Conservation (phyloP, 2,888 invertebrate species). For the Formica aserva region DNA sequence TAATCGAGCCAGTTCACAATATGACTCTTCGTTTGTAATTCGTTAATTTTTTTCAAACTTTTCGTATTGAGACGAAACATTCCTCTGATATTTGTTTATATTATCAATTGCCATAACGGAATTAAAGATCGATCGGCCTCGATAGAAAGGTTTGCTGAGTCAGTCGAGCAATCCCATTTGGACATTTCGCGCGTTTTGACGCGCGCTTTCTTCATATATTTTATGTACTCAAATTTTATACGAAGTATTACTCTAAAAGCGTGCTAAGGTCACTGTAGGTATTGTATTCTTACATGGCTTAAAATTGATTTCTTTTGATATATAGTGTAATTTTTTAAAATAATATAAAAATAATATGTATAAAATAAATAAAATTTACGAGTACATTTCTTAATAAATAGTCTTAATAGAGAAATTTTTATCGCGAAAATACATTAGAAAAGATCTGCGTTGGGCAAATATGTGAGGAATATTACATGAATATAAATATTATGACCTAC, state of each 20-base stretch:
- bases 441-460: not conserved
- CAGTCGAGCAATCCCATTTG: conserved; percentile 37
- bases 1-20: not conserved
- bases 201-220: not conserved
- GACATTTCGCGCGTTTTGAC: conserved; percentile 17
- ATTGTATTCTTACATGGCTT: not conserved
- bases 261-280: not conserved
- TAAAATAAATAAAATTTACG: not conserved
- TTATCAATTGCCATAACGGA: conserved; percentile 37
- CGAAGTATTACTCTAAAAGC: not conserved
- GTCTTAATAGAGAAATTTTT: not conserved
- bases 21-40: not conserved
- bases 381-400: conserved; percentile 16
- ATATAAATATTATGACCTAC: not conserved
- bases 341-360: not conserved
- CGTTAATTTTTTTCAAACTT: too few relatives aligned
- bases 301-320: not conserved
- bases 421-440: not conserved
- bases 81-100: not conserved
- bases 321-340: not conserved
- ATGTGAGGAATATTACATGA: not conserved
- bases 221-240: conserved; percentile 18
- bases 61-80: not conserved
- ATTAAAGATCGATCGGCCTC: conserved; percentile 52
- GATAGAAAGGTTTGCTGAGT: conserved; percentile 44